Evolutionary conservation across 53 echinoderm and acorn worm species (phyloP).

Genomic region (Luidia sarsii): DNA sequence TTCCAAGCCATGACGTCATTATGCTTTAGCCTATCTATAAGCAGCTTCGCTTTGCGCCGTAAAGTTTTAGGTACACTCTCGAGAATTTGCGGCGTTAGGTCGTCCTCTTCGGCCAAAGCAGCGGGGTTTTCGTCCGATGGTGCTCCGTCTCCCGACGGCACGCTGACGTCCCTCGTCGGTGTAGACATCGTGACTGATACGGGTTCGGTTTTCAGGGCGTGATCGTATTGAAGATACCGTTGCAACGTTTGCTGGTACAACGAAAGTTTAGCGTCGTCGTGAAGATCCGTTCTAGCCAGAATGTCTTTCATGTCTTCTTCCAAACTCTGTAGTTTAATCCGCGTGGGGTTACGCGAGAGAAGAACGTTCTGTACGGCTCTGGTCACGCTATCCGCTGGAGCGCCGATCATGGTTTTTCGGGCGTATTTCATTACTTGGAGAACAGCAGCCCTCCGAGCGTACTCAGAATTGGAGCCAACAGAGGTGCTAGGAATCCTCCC

Average conservation of each 20-base stretch:
- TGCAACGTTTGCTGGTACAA: constrained; percentile 13
- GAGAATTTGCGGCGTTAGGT: constrained; percentile 23
- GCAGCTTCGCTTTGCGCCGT: constrained; percentile 12
- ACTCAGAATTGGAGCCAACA: constrained; percentile 13
- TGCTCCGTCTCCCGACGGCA: background rate
- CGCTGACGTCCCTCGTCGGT: background rate
- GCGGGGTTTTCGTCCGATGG: background rate
- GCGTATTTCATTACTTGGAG: constrained; percentile 15
- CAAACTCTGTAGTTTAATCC: constrained; percentile 2
- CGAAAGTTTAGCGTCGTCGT: background rate
- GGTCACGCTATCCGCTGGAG: background rate
- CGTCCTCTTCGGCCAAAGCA: background rate
- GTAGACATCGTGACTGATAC: background rate
- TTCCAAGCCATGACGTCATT: constrained; percentile 28
- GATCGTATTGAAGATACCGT: background rate
- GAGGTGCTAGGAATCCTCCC: constrained; percentile 40
- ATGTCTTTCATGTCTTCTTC: constrained; percentile 19
- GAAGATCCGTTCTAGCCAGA: background rate
- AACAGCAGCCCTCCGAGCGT: constrained; percentile 17
- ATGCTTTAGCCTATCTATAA: background rate
- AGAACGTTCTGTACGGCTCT: constrained; percentile 17
- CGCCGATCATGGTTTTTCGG: constrained; percentile 41
- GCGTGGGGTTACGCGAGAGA: constrained; percentile 8
- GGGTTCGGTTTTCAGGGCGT: constrained; percentile 6
- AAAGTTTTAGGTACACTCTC: constrained; percentile 15